Evolutionary conservation across 2,113 vertebrate genomes (phyloP).

Genomic region (Pelmatolapia mariae): DNA sequence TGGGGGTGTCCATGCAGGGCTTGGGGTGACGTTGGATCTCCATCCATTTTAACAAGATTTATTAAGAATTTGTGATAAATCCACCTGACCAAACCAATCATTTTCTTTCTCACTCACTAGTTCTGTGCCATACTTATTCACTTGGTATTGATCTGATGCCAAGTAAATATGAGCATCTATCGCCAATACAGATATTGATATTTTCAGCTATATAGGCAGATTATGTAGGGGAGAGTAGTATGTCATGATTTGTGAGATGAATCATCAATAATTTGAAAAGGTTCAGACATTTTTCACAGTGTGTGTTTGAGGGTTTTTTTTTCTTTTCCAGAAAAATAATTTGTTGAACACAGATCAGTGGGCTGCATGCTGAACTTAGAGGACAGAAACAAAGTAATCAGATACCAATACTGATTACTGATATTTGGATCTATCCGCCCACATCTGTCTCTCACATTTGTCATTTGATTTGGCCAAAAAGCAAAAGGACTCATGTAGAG

Average conservation of each 20-base stretch:
- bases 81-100: neutral
- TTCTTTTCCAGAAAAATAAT: neutral
- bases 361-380: neutral
- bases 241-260: neutral
- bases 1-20: neutral
- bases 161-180: neutral
- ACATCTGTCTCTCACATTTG: neutral
- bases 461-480: neutral
- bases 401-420: neutral
- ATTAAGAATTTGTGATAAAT: neutral
- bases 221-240: neutral
- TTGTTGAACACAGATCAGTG: neutral
- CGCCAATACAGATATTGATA: neutral
- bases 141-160: neutral
- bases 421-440: accelerated
- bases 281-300: neutral
- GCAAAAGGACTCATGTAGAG: neutral
- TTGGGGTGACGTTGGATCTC: neutral
- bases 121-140: neutral
- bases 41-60: neutral
- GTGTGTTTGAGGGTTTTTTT: neutral
- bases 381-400: neutral
- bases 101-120: neutral
- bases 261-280: neutral
- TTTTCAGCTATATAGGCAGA: neutral